phyloP scores from a whole-genome alignment of 2,113 vertebrate species.

The Apeltes quadracus region DNA sequence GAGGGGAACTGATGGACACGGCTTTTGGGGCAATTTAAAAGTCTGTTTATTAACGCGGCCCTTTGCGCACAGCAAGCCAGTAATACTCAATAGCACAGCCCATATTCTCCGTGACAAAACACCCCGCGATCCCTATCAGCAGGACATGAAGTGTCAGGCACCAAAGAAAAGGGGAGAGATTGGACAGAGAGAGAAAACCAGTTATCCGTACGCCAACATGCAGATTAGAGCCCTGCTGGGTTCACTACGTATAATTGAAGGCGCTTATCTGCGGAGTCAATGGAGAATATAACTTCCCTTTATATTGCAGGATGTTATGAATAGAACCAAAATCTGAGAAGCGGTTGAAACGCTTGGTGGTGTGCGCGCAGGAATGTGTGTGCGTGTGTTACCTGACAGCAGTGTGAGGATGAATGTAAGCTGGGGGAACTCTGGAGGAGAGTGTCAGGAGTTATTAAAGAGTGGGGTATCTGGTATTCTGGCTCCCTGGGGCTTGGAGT shows the following conservation, averaged over 20 bases:
- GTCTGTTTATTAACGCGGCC: conserved; percentile 34
- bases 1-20: too few species aligned
- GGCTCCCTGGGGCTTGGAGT: conserved; percentile 49
- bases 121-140: conserved; percentile 69
- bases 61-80: conserved; percentile 20
- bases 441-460: conserved; percentile 47
- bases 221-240: conserved; percentile 68
- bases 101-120: conserved; percentile 53
- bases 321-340: conserved; percentile 38
- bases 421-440: conserved; percentile 33
- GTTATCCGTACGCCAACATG: conserved; percentile 69
- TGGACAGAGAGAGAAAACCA: conserved; percentile 61
- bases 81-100: conserved; percentile 44
- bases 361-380: background rate
- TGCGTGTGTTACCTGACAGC: conserved; percentile 21
- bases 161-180: conserved; percentile 49
- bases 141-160: conserved; percentile 63
- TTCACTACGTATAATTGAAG: conserved; percentile 70
- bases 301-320: conserved; percentile 44
- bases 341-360: conserved; percentile 8
- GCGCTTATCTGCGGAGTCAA: conserved; percentile 63
- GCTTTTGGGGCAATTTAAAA: too few species aligned
- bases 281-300: conserved; percentile 50
- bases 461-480: conserved; percentile 41
- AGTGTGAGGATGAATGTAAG: conserved; percentile 19